Evolutionary conservation across 2,888 invertebrate genomes (phyloP).

Genomic region (Eutolmus rufibarbis): DNA sequence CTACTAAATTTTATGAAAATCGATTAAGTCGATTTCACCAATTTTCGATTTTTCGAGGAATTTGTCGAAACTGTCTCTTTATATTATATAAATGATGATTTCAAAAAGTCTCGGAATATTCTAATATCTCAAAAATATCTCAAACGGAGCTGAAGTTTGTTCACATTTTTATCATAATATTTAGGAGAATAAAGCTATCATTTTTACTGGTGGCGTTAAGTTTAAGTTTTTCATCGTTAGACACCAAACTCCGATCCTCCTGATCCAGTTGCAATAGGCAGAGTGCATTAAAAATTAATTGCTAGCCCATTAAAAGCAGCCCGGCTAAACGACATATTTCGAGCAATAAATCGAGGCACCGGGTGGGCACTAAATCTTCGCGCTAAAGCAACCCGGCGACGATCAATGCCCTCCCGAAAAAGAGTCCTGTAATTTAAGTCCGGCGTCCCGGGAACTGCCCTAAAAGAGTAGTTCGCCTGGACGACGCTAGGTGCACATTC

Average conservation of each 20-base stretch:
- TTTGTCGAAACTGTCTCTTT: too few species aligned
- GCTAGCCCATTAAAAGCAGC: not conserved
- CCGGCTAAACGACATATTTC: not conserved
- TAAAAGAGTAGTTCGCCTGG: not conserved
- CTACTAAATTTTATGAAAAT: too few species aligned
- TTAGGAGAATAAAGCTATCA: too few species aligned
- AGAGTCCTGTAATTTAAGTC: not conserved
- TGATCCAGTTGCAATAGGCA: not conserved
- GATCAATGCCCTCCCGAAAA: not conserved
- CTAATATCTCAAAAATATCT: too few species aligned
- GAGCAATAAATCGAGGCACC: not conserved
- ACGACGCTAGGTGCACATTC: not conserved
- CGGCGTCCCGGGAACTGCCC: not conserved
- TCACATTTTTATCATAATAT: too few species aligned
- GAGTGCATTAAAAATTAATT: not conserved
- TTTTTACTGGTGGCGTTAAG: too few species aligned
- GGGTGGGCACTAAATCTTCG: not conserved
- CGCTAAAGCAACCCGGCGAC: not conserved
- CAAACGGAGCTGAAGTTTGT: too few species aligned
- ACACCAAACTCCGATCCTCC: not conserved
- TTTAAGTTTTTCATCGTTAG: too few species aligned
- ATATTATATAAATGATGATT: too few species aligned
- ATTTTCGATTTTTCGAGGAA: too few species aligned
- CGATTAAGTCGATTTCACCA: too few species aligned
- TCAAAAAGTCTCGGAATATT: too few species aligned